phyloP scores from a whole-genome alignment of 1,140 invertebrate species.

The Brachionus sp. region DNA sequence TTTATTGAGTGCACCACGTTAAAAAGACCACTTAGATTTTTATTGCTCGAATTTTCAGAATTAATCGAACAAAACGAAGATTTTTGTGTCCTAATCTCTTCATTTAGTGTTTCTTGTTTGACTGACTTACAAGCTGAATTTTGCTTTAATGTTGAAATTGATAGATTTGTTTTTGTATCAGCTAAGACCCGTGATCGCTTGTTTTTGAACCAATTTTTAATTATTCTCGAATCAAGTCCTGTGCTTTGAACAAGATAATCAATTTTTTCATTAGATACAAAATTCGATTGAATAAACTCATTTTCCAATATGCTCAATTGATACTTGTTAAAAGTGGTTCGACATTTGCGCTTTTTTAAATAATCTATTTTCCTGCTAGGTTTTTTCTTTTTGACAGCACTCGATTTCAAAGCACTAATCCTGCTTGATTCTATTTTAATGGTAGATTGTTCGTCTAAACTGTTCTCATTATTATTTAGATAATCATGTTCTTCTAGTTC shows the following conservation, averaged over 20 bases:
- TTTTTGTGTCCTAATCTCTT: background rate
- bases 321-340: constrained; percentile 8
- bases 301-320: constrained; percentile 2
- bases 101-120: background rate
- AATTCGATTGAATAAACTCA: constrained; percentile 23
- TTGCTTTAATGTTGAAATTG: background rate
- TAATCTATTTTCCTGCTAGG: background rate
- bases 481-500: background rate
- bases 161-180: background rate
- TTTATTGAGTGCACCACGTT: background rate
- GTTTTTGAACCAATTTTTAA: constrained; percentile 37
- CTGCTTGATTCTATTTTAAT: background rate
- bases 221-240: constrained; percentile 12
- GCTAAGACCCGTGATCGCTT: constrained; percentile 10
- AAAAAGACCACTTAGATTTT: background rate
- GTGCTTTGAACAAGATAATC: constrained; percentile 11
- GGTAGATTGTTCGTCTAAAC: background rate
- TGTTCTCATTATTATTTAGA: background rate
- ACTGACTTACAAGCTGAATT: background rate
- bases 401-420: background rate
- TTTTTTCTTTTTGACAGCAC: background rate
- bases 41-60: background rate
- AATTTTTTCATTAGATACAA: constrained; percentile 25
- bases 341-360: background rate
- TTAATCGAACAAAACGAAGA: background rate